phyloP scores from a whole-genome alignment of 2,888 invertebrate genomes.

The Cataglyphis rosenhaueri region DNA sequence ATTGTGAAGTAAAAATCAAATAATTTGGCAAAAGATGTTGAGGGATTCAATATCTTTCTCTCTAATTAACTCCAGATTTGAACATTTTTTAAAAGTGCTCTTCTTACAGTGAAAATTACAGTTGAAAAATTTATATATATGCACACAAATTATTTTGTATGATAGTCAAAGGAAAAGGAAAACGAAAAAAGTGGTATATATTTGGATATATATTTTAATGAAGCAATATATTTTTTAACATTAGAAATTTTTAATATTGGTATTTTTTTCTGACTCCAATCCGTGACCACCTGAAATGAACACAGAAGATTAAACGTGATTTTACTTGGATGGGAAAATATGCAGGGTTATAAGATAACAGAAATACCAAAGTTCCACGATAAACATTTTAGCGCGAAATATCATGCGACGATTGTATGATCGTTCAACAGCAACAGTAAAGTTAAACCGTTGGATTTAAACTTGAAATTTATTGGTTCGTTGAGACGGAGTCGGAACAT shows the following conservation, averaged over 20 bases:
- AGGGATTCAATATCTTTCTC: not conserved
- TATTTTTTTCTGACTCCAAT: not conserved
- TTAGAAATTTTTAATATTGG: not conserved
- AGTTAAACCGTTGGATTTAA: conserved; percentile 45
- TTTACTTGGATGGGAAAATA: conserved; percentile 23
- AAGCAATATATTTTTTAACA: conserved; percentile 1
- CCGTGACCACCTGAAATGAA: not conserved
- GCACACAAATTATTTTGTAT: not conserved
- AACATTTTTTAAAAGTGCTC: not conserved
- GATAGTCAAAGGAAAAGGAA: not conserved
- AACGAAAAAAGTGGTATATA: not conserved
- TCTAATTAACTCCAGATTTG: not conserved
- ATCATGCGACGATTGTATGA: conserved; percentile 43
- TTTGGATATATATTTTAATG: not conserved
- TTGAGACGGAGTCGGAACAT: conserved; percentile 11
- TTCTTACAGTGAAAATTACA: not conserved
- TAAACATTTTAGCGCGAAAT: conserved; percentile 47
- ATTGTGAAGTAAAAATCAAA: not conserved
- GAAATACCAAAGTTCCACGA: conserved; percentile 27
- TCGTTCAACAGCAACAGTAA: conserved; percentile 39
- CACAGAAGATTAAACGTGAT: conserved; percentile 13
- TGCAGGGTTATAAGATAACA: conserved; percentile 28
- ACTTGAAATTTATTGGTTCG: conserved; percentile 47
- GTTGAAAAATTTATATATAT: not conserved
- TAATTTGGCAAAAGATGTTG: not conserved